Base-by-base conservation (phyloP, 2,888 invertebrate species). In the Hirtodrosophila alboralis region DNA sequence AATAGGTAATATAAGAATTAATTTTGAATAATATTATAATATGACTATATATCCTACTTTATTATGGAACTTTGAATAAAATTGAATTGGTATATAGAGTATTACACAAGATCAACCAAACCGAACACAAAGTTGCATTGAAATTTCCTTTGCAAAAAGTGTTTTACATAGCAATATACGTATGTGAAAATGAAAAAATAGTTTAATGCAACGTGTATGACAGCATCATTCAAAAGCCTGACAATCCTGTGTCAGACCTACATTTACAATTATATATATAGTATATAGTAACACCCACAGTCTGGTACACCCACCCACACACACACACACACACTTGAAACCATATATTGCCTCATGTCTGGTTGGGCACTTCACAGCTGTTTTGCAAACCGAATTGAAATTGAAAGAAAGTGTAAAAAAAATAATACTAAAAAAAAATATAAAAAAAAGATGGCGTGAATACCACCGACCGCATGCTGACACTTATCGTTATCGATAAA, bases 401-500 rank as follows among this genome's bases (percentile, higher is more conserved):
- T 56, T 52, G 53, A 14, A 21, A 37, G 12, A 45, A 14, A 12
- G 30, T n/a, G n/a, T n/a, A n/a, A n/a, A n/a, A n/a, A n/a, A n/a
- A n/a, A n/a, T n/a, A 34, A 18, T 13, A 31, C 10, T 14, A 14
- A 43, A 28, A 36, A 33, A 41, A 40, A 12, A 28, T 27, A 18
- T 16, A 8, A 9, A 49, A 56, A 23, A 21, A 10, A 28, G 37
- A 44, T 44, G 30, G 43, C 37, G 28, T 34, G 30, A 38, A 38
- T 30, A 34, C 23, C 3, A 12, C 9, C n/a, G 9, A 31, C 2
- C 18, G n/a, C 52, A 31, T 49, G 33, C 10, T 26, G 53, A n/a
- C 28, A 58, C 38, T 65, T 75, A 70, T 70, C 59, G 61, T 64
- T 79, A 75, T 79, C 75, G 75, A 54, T 68, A 62, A 45, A 23